Base-by-base conservation (phyloP, 2,113 vertebrate genomes). In the Ibidorhyncha struthersii region DNA sequence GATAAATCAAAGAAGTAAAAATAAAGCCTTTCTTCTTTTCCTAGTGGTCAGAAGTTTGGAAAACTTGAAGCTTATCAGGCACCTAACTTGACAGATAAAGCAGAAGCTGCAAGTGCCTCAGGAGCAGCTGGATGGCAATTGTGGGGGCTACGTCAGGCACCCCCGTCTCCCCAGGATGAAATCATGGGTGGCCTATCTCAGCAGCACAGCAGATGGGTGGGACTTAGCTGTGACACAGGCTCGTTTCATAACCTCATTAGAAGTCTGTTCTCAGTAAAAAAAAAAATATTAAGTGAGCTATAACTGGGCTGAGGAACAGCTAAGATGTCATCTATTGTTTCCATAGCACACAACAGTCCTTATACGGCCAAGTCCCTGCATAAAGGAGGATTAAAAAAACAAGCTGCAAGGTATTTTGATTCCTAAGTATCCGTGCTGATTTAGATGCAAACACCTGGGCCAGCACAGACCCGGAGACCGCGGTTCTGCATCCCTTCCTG, bases 211-310 rank as follows among this genome's bases (percentile, higher is more conserved):
- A 21, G 47, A 47, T 70, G 91, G 96, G 93, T 94, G 95, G 95
- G 95, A 86, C 92, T 86, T 84, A 74, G 73, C 88, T 23, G 80
- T 69, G 94, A 79, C 89, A 92, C 72, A 56, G 69, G 34, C 95
- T 85, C 25, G 79, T 97, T 97, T 97, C 96, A 95, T 96, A 97
- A 96, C 95, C 93, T 93, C 96, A 73, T 89, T 76, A 91, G 10
- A 61, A 91, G 85, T 52, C 92, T 58, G 65, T 7, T 92, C 25
- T 8, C 81, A n/a, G 18, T 34, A 19, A 52, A 41, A 62, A 66
- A 45, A 62, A 16, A 41, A 38, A 21, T 4, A 67, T 58, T 15
- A n/a, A 74, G 22, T 0, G 72, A 89, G 83, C 65, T 52, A 9
- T 30, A 86, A 32, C 15, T 4, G 59, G 8, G 77, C 41, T 32